Base-by-base conservation (phyloP, 2,888 invertebrate species). In the Dromius quadrimaculatus region DNA sequence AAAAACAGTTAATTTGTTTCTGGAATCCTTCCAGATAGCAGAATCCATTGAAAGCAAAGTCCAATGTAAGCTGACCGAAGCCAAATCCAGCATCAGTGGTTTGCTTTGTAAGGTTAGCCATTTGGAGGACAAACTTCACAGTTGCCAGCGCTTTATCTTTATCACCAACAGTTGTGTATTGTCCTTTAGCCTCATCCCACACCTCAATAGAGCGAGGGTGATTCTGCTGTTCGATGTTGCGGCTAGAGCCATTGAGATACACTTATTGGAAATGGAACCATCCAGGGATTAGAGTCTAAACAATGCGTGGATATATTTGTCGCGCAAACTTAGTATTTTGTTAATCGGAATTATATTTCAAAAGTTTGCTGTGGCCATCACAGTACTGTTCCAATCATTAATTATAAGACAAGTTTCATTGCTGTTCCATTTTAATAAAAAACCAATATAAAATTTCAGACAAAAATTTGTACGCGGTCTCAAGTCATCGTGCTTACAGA, bases 131-230 rank as follows among this genome's bases (percentile, higher is more conserved):
- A 36, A 36, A 36, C 36, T 36, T 36, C 36, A 36, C 36, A 36
- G 15, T 41, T 15, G 15, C 41, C 15, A 8, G 3, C 41, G 13
- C 41, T 41, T 41, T 41, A 41, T 41, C 41, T 41, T 15, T 15
- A 41, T 15, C 41, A 41, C 13, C 41, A 41, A 41, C 41, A 41
- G 41, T 11, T 41, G 41, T 41, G 41, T 41, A 41, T 41, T 41
- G 15, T 41, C 41, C 15, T 41, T 15, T 6, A 15, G 2, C 15
- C 41, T 11, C 41, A 36, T 6, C 36, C n/a, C n/a, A n/a, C n/a
- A n/a, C n/a, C 8, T 6, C 11, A 0, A 4, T 15, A 15, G 13
- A 3, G 41, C 28, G 28, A 28, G 41, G 41, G 41, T 41, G 41
- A 11, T n/a, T n/a, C n/a, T n/a, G n/a, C n/a, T 6, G 28, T 28